Base-by-base conservation (phyloP, 1,140 invertebrate species). In the Pseudomyrmex cubaensis region DNA sequence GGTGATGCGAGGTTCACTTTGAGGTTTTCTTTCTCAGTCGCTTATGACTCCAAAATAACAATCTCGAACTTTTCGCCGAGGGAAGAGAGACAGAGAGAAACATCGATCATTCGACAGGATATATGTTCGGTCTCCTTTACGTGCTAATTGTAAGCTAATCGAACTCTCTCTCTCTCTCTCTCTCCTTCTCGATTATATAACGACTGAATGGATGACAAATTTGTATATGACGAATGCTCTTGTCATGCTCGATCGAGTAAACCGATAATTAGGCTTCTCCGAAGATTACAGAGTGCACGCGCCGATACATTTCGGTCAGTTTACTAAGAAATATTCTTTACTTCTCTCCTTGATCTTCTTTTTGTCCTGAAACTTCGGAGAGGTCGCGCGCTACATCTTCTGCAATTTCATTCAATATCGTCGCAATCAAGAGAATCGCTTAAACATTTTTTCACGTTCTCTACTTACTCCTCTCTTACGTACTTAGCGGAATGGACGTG, bases 141-240 rank as follows among this genome's bases (percentile, higher is more conserved):
- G 35, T 35, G 35, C 35, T 35, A 35, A 7, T 35, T 35, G 35
- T 35, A 7, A 35, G 35, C 35, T 35, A 35, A 35, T 35, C 35
- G 35, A 35, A 35, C 35, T 35, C 35, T 35, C 35, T 35, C 35
- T 35, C 35, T 35, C 35, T 35, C 35, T 35, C 35, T 35, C 35
- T 7, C 2, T 25, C 0, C 5, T 7, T 35, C 5, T 35, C 35
- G 35, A 35, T 35, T 35, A 35, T 72, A 80, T 48, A 59, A 70
- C 35, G 20, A 44, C 66, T 72, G 64, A 80, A 59, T 70, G 76
- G 76, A 80, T 80, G 57, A 80, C 76, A 72, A 35, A 80, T 70
- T 59, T 70, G 64, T 17, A 44, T 44, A n/a, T 72, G 66, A 80
- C 59, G 22, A 80, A 70, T 59, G 44, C 20, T 44, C 70, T 72